phyloP scores from a whole-genome alignment of 2,888 invertebrate species.

The Spicauda simplicius region DNA sequence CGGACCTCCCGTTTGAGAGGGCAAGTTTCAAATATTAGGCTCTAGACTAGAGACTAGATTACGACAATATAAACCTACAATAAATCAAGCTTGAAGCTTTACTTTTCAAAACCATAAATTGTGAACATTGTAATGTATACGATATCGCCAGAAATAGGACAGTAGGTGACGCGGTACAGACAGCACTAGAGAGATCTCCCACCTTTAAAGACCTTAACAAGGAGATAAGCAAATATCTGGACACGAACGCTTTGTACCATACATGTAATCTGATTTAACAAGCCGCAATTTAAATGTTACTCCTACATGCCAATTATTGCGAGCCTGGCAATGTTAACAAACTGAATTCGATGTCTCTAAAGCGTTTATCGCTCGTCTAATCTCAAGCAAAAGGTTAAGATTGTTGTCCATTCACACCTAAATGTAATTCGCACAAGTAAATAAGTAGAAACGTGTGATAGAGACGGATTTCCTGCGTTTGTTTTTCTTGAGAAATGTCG shows the following conservation, averaged over 20 bases:
- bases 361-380: conserved; percentile 31
- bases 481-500: conserved; percentile 17
- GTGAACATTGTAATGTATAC: too few relatives aligned
- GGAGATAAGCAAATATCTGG: conserved; percentile 29
- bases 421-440: conserved; percentile 35
- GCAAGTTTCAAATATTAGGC: too few relatives aligned
- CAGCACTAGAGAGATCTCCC: background rate
- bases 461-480: conserved; percentile 22
- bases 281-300: conserved; percentile 33
- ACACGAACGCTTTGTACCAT: conserved; percentile 8
- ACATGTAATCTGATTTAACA: conserved; percentile 19
- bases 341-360: conserved; percentile 34
- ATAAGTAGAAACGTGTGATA: conserved; percentile 21
- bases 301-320: conserved; percentile 44
- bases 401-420: conserved; percentile 35
- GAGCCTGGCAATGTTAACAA: conserved; percentile 43
- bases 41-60: too few relatives aligned
- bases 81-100: too few relatives aligned
- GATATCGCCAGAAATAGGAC: too few relatives aligned
- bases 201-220: background rate
- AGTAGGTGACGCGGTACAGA: too few relatives aligned
- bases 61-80: too few relatives aligned
- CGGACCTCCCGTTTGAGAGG: too few relatives aligned
- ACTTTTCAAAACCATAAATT: too few relatives aligned
- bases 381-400: conserved; percentile 36